Base-by-base conservation (phyloP, 2,113 vertebrate genomes). In the Urocitellus parryii region DNA sequence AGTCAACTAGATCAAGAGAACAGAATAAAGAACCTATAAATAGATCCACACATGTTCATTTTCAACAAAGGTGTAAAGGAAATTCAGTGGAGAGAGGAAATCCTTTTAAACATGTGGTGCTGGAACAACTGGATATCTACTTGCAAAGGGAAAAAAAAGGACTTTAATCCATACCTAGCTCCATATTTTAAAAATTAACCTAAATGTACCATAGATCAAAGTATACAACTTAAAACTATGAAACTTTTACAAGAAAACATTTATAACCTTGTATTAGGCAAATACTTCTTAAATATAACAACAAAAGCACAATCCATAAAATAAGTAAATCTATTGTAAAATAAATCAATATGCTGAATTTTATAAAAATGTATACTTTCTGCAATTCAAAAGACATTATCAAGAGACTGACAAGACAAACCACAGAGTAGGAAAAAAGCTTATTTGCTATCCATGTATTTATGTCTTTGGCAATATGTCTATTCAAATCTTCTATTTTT, bases 21-120 rank as follows among this genome's bases (percentile, higher is more conserved):
- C 5, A 82, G 88, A 92, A 77, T 81, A 91, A 61, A 88, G n/a
- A 81, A 17, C 14, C 81, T 88, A 77, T 78, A 90, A 89, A 94
- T 24, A 95, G 61, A 88, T 0, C 39, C 8, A 93, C 11, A 78
- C 24, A 32, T 68, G 56, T 37, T 81, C 67, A 56, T 81, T 86
- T 91, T 42, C 45, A 81, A 45, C 58, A 77, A 65, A 74, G n/a
- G 48, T n/a, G 39, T 48, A 87, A 85, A 81, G 45, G 29, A 14
- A 63, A 51, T 88, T 88, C 88, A 73, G 76, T 65, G 61, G n/a
- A 74, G 56, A 95, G 80, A 91, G 67, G 45, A 87, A 42, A 67
- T 32, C 32, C 32, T 87, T 95, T 74, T 37, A 56, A 53, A 39
- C 11, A 42, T 37, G 45, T 37, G 74, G 56, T 56, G 7, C 58